These are phyloP conservation scores for Drosophila pegasa DNA, from an alignment of 2,888 invertebrate genomes.

Conservation along the genomic window DNA sequence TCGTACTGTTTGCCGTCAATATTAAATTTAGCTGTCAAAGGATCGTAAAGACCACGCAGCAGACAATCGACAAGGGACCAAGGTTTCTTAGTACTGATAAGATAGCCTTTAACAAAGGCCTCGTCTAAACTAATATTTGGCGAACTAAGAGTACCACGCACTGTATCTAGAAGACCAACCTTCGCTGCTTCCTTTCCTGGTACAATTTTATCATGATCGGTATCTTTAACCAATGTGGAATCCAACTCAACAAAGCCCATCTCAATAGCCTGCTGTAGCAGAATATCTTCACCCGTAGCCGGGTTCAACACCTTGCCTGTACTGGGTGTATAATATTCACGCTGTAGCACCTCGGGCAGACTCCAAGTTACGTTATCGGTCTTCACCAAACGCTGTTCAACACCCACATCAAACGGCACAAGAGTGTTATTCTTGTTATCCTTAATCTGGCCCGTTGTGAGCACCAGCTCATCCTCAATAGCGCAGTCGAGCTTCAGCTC, in stretches of 20 bases:
- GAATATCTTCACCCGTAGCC: slow-evolving; percentile 89
- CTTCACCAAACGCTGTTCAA: slow-evolving; percentile 89
- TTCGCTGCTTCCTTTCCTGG: slow-evolving; percentile 90
- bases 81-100: slow-evolving; percentile 91
- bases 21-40: slow-evolving; percentile 89
- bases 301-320: slow-evolving; percentile 92
- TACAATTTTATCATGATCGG: slow-evolving; percentile 88
- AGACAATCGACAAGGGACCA: slow-evolving; percentile 93
- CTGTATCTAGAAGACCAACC: slow-evolving; percentile 89
- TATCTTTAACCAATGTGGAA: slow-evolving; percentile 90
- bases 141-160: slow-evolving; percentile 89
- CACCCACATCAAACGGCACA: slow-evolving; percentile 89
- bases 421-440: slow-evolving; percentile 90
- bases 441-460: slow-evolving; percentile 89
- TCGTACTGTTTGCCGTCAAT: slow-evolving; percentile 90
- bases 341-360: slow-evolving; percentile 90
- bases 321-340: slow-evolving; percentile 91
- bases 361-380: slow-evolving; percentile 90
- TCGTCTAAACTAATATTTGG: slow-evolving; percentile 91
- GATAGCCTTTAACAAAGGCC: slow-evolving; percentile 92
- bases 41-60: slow-evolving; percentile 92
- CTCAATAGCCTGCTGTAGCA: slow-evolving; percentile 91
- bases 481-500: slow-evolving; percentile 91
- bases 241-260: slow-evolving; percentile 90
- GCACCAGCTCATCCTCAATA: slow-evolving; percentile 88